Evolutionary conservation across 2,797 vertebrate species (phyloP), one percentile per base, ranked within the genome.

Genomic region (Apogon hyalosoma): DNA sequence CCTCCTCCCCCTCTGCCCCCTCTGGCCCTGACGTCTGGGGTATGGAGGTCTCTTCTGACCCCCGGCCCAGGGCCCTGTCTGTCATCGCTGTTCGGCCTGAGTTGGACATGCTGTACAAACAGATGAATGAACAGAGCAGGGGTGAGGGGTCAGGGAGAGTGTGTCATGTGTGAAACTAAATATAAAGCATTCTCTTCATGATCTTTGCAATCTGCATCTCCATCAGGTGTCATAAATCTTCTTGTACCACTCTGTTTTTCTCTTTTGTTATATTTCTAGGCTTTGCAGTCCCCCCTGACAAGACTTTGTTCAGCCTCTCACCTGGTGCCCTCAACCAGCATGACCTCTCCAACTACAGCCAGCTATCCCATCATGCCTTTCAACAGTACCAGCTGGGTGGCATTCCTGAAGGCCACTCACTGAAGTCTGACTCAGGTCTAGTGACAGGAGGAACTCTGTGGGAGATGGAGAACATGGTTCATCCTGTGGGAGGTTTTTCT

Each of bases 31-130:
- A 87, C 0, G 71, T 87, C 87, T 92, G 93, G 1, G 56, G 88
- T 83, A 85, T 79, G 10, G 71, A 83, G 68, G 77, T 73, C 71
- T 88, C 90, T 82, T 88, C 91, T 5, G 77, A 92, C 46, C 78
- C 85, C 53, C 65, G 69, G n/a, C 77, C 85, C 79, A 86, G 90
- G 85, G 88, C 91, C 67, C 87, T 60, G 54, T 72, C n/a, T 88
- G 83, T 96, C 91, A 93, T 92, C 0, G 93, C 95, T 86, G 94
- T 92, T 18, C 95, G 94, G 81, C 94, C 96, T 88, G 96, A 97
- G 62, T 88, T 97, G 84, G 95, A 96, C 86, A 89, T 86, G 70
- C 93, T 97, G 80, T 96, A 87, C 92, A 96, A 90, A 90, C 95
- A 95, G 88, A 90, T 95, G 95, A 94, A 94, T 95, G 95, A 96